Conservation (phyloP, 2,888 invertebrate species). For the Aleiodes testaceus region DNA sequence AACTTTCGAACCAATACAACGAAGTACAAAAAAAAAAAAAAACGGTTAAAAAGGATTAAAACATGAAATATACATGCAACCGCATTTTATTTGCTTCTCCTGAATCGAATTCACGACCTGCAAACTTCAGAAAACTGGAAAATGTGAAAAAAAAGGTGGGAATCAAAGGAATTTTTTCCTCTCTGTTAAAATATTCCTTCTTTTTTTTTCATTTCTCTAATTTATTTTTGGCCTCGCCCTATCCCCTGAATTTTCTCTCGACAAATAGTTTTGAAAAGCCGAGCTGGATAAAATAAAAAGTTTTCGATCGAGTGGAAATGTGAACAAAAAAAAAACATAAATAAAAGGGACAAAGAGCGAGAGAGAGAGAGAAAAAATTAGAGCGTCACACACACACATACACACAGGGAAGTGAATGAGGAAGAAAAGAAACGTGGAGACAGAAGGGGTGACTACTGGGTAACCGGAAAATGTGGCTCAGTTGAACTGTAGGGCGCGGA, state of each 20-base stretch:
- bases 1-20: background rate
- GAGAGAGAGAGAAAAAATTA: background rate
- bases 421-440: slow-evolving; percentile 29
- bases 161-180: slow-evolving; percentile 27
- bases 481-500: slow-evolving; percentile 41
- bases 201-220: slow-evolving; percentile 45
- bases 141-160: background rate
- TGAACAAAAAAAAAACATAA: background rate
- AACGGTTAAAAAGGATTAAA: slow-evolving; percentile 49
- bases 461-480: slow-evolving; percentile 44
- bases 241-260: slow-evolving; percentile 8
- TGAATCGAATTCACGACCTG: background rate
- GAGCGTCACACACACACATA: background rate
- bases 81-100: slow-evolving; percentile 3
- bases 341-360: slow-evolving; percentile 8
- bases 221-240: slow-evolving; percentile 16
- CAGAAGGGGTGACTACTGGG: slow-evolving; percentile 37
- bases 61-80: slow-evolving; percentile 37
- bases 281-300: slow-evolving; percentile 10
- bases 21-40: slow-evolving; percentile 11
- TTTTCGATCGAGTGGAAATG: slow-evolving; percentile 21
- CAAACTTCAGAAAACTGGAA: slow-evolving; percentile 2
- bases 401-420: slow-evolving; percentile 10
- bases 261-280: slow-evolving; percentile 24
- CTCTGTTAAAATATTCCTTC: background rate